Conservation (phyloP, 2,797 vertebrate genomes). For the Hylomyscus alleni region DNA sequence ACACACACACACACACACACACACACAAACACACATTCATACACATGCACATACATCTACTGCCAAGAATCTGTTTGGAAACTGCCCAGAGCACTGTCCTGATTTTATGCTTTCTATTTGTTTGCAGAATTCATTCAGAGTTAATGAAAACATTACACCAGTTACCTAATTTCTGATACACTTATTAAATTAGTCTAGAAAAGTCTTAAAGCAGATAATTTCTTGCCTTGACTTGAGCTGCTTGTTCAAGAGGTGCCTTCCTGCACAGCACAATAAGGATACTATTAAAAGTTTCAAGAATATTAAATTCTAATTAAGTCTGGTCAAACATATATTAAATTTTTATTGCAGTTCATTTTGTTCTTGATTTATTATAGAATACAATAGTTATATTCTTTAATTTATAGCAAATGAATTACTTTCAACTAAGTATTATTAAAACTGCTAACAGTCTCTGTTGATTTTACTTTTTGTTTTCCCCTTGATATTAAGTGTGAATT, state of each 20-base stretch:
- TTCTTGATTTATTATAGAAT: constrained; percentile 69
- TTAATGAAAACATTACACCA: constrained; percentile 64
- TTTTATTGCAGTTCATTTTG: constrained; percentile 76
- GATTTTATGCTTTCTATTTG: constrained; percentile 43
- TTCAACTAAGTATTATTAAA: constrained; percentile 68
- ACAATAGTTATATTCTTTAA: constrained; percentile 19
- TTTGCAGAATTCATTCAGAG: constrained; percentile 42
- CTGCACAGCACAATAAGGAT: background rate
- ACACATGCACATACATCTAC: constrained; percentile 32
- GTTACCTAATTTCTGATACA: constrained; percentile 49
- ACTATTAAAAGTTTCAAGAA: constrained; percentile 66
- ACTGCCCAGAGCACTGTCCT: background rate
- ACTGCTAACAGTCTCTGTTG: background rate
- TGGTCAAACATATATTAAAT: constrained; percentile 63
- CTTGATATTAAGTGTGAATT: background rate
- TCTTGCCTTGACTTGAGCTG: constrained; percentile 57
- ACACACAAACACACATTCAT: background rate
- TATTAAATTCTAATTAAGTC: constrained; percentile 74
- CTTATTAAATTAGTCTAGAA: constrained; percentile 66
- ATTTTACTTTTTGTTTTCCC: constrained; percentile 10
- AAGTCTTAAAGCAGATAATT: constrained; percentile 60
- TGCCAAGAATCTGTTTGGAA: constrained; percentile 52
- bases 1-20: no score
- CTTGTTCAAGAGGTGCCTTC: constrained; percentile 55
- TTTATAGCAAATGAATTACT: constrained; percentile 55